A percentile compares a stretch with the other conserved stretches of the same genome.
Conservation (phyloP, 2,888 invertebrate genomes). For the Drosophila pegasa region DNA sequence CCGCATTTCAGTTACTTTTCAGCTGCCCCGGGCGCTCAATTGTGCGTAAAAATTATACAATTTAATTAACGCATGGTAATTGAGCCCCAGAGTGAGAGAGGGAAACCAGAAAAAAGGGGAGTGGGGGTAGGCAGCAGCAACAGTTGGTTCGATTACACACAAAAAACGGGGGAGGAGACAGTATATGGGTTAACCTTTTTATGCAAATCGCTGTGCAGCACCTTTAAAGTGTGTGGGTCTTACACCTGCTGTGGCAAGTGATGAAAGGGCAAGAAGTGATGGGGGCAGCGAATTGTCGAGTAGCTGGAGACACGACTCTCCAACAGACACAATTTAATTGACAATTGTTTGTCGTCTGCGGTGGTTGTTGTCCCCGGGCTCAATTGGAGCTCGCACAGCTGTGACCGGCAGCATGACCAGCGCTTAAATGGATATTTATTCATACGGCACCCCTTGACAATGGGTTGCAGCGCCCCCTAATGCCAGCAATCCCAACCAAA, state of each 20-base stretch:
- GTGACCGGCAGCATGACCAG: slow-evolving; percentile 34
- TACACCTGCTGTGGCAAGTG: slow-evolving; percentile 1
- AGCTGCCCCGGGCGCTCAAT: slow-evolving; percentile 25
- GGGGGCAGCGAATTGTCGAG: background rate
- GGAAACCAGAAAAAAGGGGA: slow-evolving; percentile 4
- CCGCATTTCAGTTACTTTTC: slow-evolving; percentile 24
- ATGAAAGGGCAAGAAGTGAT: background rate
- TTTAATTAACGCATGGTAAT: slow-evolving; percentile 63
- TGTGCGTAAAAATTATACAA: slow-evolving; percentile 71
- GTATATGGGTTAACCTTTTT: slow-evolving; percentile 32
- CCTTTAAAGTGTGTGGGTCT: slow-evolving; percentile 36
- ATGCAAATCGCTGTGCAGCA: slow-evolving; percentile 48
- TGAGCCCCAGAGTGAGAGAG: slow-evolving; percentile 12
- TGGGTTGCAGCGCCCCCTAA: slow-evolving; percentile 8
- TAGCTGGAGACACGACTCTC: slow-evolving; percentile 25
- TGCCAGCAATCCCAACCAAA: background rate
- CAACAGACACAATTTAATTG: slow-evolving; percentile 47
- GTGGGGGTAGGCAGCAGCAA: slow-evolving; percentile 38
- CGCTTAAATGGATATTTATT: slow-evolving; percentile 41
- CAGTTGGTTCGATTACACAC: slow-evolving; percentile 40
- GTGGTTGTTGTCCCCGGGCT: slow-evolving; percentile 19
- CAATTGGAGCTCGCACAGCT: slow-evolving; percentile 29
- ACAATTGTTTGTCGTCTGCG: slow-evolving; percentile 41
- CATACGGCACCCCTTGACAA: slow-evolving; percentile 27
- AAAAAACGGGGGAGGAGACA: background rate